Evolutionary conservation across 2,888 invertebrate species (phyloP).

Genomic region (Drosophila paracracens): DNA sequence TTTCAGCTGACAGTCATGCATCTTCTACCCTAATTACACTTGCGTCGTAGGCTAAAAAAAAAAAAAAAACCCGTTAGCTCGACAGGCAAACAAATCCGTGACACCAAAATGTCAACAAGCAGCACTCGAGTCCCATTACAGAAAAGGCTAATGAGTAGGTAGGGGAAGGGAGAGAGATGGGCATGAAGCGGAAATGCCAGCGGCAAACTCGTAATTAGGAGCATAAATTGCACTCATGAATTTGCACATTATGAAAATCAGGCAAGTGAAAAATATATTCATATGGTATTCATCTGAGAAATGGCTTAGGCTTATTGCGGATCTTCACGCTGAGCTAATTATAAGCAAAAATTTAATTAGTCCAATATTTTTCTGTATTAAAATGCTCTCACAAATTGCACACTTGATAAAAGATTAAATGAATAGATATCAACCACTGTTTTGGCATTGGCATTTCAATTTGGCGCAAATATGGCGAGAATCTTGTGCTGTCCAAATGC

Average conservation of each 20-base stretch:
- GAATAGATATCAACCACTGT: slow-evolving; percentile 12
- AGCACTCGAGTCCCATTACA: slow-evolving; percentile 46
- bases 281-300: slow-evolving; percentile 20
- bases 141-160: slow-evolving; percentile 74
- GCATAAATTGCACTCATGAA: slow-evolving; percentile 52
- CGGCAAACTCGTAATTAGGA: slow-evolving; percentile 59
- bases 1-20: slow-evolving; percentile 35
- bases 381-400: slow-evolving; percentile 4
- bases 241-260: slow-evolving; percentile 35
- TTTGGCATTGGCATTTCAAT: slow-evolving; percentile 56
- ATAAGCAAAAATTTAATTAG: slow-evolving; percentile 21
- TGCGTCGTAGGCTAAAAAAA: slow-evolving; percentile 20
- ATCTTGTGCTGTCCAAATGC: slow-evolving; percentile 51
- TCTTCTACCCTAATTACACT: slow-evolving; percentile 59
- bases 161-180: slow-evolving; percentile 25
- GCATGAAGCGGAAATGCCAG: slow-evolving; percentile 72
- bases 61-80: slow-evolving; percentile 25
- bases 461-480: slow-evolving; percentile 38
- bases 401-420: slow-evolving; percentile 45
- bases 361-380: not conserved
- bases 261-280: slow-evolving; percentile 29
- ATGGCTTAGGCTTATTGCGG: slow-evolving; percentile 1
- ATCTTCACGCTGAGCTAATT: slow-evolving; percentile 44
- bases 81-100: slow-evolving; percentile 53
- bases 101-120: slow-evolving; percentile 76